These are phyloP conservation scores for Capreolus pygargus DNA, from an alignment of 2,113 vertebrate genomes.

Conservation along the genomic window DNA sequence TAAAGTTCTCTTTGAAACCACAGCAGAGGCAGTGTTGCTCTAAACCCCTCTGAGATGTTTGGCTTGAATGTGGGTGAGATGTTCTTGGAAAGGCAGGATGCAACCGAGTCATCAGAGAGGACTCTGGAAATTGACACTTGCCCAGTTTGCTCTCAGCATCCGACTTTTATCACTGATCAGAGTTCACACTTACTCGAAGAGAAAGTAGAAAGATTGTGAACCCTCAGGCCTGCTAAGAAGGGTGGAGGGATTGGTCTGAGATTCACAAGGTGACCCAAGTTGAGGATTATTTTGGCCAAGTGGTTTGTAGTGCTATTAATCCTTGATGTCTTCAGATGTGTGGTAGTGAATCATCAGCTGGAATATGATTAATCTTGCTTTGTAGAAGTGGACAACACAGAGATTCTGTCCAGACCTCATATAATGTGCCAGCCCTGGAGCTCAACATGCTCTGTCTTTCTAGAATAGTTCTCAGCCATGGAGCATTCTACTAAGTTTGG, in stretches of 20 bases:
- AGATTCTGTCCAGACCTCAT: constrained; percentile 28
- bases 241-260: neutral
- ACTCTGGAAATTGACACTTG: neutral
- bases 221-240: neutral
- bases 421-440: neutral
- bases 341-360: constrained; percentile 47
- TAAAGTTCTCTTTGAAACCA: constrained; percentile 5
- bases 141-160: neutral
- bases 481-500: neutral
- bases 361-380: constrained; percentile 40
- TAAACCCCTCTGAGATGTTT: neutral
- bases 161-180: constrained; percentile 30
- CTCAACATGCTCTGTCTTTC: neutral
- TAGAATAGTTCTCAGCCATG: neutral
- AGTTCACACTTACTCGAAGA: neutral
- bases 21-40: neutral
- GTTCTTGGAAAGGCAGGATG: neutral
- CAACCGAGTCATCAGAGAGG: constrained; percentile 3
- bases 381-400: neutral
- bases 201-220: constrained; percentile 13
- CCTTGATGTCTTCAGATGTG: constrained; percentile 43
- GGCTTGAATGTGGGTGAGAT: neutral
- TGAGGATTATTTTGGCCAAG: constrained; percentile 9
- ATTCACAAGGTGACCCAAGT: constrained; percentile 29
- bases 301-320: constrained; percentile 32